phyloP scores from a whole-genome alignment of 2,888 invertebrate genomes.

The Crossocerus cetratus region DNA sequence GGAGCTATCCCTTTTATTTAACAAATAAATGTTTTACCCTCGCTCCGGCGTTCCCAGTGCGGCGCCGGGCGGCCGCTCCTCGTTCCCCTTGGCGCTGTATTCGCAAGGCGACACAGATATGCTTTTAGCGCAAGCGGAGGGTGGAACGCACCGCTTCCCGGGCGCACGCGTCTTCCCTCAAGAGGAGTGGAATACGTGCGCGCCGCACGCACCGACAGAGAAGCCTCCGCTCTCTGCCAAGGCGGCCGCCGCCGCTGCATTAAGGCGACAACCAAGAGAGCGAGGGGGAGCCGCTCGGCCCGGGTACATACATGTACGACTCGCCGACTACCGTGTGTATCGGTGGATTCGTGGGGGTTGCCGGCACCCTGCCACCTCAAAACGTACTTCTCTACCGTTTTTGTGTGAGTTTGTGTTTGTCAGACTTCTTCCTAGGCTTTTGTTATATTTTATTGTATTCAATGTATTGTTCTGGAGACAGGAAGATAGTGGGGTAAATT shows the following conservation, averaged over 20 bases:
- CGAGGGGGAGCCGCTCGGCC: too few relatives aligned
- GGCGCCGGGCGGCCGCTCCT: too few relatives aligned
- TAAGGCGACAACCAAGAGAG: conserved; percentile 43
- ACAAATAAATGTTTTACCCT: conserved; percentile 44
- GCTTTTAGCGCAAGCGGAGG: conserved; percentile 73
- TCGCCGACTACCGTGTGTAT: not conserved
- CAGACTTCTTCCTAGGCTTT: too few relatives aligned
- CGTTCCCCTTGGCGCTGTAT: conserved; percentile 59
- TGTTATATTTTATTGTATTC: too few relatives aligned
- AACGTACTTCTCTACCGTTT: too few relatives aligned
- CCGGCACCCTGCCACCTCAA: too few relatives aligned
- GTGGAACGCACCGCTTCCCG: conserved; percentile 69
- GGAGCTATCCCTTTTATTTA: conserved; percentile 44
- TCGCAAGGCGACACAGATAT: conserved; percentile 75
- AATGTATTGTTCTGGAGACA: too few relatives aligned
- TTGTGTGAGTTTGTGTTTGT: too few relatives aligned
- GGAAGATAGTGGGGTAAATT: too few relatives aligned
- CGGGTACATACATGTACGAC: too few relatives aligned
- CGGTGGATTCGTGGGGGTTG: too few relatives aligned
- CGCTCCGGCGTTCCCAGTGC: too few relatives aligned
- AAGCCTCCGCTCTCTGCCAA: conserved; percentile 24
- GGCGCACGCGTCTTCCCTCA: conserved; percentile 59
- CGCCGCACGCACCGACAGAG: conserved; percentile 38
- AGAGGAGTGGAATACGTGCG: conserved; percentile 35
- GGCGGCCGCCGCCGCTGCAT: conserved; percentile 21